Conservation (phyloP, 2,888 invertebrate genomes). For the Drosophila birchii region DNA sequence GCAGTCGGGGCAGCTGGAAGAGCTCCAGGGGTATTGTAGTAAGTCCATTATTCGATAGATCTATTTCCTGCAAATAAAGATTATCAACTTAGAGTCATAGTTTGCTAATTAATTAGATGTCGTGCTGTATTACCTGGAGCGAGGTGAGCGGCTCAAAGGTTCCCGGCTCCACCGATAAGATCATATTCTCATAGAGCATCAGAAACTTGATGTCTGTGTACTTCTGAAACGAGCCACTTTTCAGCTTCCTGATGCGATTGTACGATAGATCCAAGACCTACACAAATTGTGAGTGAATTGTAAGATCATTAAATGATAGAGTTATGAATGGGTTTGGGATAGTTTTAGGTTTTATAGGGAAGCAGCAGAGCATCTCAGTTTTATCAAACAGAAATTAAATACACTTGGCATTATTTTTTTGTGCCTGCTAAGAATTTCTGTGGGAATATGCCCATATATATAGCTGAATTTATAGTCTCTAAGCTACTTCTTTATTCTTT, state of each 20-base stretch:
- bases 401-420: neutral
- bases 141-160: constrained; percentile 82
- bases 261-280: constrained; percentile 84
- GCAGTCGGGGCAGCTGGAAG: constrained; percentile 87
- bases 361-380: no score
- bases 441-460: constrained; percentile 2
- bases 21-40: constrained; percentile 83
- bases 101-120: constrained; percentile 48
- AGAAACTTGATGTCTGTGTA: constrained; percentile 82
- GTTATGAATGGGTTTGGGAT: constrained; percentile 15
- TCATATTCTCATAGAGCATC: constrained; percentile 84
- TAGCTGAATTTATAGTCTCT: constrained; percentile 39
- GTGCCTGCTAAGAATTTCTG: constrained; percentile 3
- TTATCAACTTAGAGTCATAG: constrained; percentile 11
- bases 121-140: constrained; percentile 79
- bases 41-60: constrained; percentile 84
- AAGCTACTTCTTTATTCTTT: constrained; percentile 76
- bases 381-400: neutral
- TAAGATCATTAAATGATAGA: constrained; percentile 16
- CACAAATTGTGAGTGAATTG: constrained; percentile 47
- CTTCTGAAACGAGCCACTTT: constrained; percentile 81
- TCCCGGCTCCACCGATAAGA: constrained; percentile 83
- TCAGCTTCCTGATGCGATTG: constrained; percentile 84
- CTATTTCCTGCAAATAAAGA: constrained; percentile 80
- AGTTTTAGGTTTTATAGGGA: neutral